Conservation (phyloP, 2,797 vertebrate species). For the Clamator glandarius region DNA sequence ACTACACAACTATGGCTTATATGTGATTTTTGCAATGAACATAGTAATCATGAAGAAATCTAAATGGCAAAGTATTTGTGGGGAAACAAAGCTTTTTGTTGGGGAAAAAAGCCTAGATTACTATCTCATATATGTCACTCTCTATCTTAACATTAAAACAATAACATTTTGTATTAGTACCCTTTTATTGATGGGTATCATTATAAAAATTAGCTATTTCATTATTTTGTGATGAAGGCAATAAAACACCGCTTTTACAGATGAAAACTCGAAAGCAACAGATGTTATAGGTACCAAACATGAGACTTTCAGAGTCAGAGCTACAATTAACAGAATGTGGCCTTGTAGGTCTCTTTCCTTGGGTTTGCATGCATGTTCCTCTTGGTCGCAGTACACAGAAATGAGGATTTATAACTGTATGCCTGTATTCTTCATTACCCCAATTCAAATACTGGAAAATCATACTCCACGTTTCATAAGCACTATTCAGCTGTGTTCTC, state of each 20-base stretch:
- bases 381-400: background rate
- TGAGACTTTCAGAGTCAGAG: background rate
- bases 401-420: background rate
- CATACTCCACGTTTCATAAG: background rate
- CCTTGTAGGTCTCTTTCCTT: background rate
- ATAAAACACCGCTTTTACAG: background rate
- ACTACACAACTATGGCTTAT: accelerated
- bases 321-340: background rate
- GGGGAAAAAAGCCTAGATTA: background rate
- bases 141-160: background rate
- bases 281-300: background rate
- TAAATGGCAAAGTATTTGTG: background rate
- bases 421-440: background rate
- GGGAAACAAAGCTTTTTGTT: background rate
- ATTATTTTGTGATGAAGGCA: background rate
- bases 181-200: background rate
- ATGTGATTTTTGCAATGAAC: background rate
- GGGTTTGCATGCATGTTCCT: background rate
- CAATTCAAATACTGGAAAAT: background rate
- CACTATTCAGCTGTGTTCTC: background rate
- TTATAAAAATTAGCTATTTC: background rate
- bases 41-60: background rate
- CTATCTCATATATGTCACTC: background rate
- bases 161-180: background rate
- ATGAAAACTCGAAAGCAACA: background rate